phyloP scores from a whole-genome alignment of 2,888 invertebrate genomes.

The Campopleginae sp. region DNA sequence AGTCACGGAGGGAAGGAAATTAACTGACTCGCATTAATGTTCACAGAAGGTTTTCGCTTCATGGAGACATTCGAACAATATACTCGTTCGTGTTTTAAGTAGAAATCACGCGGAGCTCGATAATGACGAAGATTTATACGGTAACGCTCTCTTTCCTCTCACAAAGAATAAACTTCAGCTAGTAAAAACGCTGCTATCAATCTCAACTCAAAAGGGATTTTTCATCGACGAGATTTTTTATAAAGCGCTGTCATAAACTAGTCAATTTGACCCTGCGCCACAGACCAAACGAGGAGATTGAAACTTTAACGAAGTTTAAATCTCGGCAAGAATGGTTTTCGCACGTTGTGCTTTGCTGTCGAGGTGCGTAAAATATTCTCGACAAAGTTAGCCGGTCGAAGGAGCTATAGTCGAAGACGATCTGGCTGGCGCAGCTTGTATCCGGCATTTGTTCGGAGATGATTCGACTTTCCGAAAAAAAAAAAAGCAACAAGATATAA shows the following conservation, averaged over 20 bases:
- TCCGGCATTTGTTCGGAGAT: neutral
- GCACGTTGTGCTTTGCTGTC: neutral
- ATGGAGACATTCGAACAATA: too few relatives aligned
- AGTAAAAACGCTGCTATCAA: neutral
- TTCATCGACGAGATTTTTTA: neutral
- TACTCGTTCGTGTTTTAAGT: too few relatives aligned
- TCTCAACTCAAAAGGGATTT: neutral
- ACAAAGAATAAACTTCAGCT: neutral
- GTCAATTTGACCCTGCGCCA: neutral
- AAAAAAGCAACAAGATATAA: neutral
- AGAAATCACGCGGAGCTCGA: too few relatives aligned
- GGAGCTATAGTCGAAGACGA: too few relatives aligned
- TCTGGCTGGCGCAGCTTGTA: too few relatives aligned
- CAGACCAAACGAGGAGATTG: neutral
- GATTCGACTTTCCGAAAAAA: neutral
- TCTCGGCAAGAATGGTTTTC: neutral
- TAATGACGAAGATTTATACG: neutral
- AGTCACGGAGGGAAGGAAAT: neutral
- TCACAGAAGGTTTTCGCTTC: too few relatives aligned
- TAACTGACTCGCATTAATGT: neutral
- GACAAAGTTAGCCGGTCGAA: neutral
- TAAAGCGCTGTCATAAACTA: neutral
- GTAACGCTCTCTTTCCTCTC: neutral
- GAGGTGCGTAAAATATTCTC: neutral
- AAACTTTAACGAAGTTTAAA: slow-evolving; percentile 18